Percentiles rank a stretch among this genome's conserved stretches.
Conservation (phyloP, 2,113 vertebrate genomes). For the Sapayoa aenigma region DNA sequence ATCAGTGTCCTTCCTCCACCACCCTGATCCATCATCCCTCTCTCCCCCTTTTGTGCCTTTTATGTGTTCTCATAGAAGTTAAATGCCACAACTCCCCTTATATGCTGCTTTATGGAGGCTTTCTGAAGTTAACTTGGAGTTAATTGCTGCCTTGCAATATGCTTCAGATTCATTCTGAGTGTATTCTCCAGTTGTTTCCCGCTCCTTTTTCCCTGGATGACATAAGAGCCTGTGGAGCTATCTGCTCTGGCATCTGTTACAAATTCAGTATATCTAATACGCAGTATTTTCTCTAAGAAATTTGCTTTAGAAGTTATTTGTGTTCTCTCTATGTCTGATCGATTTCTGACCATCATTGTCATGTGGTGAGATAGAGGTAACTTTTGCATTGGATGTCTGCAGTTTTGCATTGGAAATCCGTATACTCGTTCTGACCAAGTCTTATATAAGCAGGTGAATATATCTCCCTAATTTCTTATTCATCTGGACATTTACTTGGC, state of each 20-base stretch:
- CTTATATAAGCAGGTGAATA: background rate
- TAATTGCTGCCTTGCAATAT: background rate
- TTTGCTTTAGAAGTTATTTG: background rate
- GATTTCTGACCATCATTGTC: background rate
- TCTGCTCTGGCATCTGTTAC: background rate
- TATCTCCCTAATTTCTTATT: background rate
- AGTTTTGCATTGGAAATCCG: background rate
- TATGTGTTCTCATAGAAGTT: background rate
- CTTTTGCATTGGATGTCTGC: background rate
- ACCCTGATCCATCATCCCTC: background rate
- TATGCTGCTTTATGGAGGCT: background rate
- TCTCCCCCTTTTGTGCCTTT: background rate
- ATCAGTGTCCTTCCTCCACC: background rate
- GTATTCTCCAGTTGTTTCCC: background rate
- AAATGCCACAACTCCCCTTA: background rate
- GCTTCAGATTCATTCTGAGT: background rate
- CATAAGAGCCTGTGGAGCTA: background rate
- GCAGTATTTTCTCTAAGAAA: background rate
- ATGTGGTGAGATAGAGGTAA: background rate
- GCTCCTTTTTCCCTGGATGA: background rate
- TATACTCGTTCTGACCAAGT: background rate
- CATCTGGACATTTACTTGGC: background rate
- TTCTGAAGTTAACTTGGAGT: background rate
- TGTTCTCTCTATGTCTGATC: background rate
- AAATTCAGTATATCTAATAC: background rate